These are phyloP conservation scores for Oryzias curvinotus DNA, from an alignment of 2,113 vertebrate genomes.

Conservation along the genomic window DNA sequence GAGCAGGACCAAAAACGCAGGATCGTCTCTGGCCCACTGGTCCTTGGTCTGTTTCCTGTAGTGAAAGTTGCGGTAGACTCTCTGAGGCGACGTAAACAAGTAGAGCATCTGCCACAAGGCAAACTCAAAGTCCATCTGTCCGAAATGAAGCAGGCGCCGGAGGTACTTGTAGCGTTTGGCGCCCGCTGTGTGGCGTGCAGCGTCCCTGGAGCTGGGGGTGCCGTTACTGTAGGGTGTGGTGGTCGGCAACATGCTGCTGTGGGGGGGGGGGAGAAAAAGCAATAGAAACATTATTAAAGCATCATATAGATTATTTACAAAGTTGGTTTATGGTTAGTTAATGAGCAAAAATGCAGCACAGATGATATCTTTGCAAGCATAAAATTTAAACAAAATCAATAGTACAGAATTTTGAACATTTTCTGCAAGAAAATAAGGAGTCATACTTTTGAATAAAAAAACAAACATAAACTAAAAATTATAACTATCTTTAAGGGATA, in stretches of 20 bases:
- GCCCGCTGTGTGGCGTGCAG: constrained; percentile 90
- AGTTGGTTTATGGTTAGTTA: too few relatives aligned
- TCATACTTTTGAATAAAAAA: too few relatives aligned
- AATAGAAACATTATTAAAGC: not conserved
- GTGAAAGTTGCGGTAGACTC: constrained; percentile 97
- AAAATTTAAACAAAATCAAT: too few relatives aligned
- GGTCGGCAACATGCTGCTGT: constrained; percentile 89
- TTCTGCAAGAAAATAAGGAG: too few relatives aligned
- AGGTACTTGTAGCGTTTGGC: constrained; percentile 97
- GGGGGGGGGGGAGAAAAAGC: not conserved
- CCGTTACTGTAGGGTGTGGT: constrained; percentile 83
- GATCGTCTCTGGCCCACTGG: constrained; percentile 97
- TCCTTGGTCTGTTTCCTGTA: constrained; percentile 99
- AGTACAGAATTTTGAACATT: too few relatives aligned
- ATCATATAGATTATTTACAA: too few relatives aligned
- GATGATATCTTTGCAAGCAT: too few relatives aligned
- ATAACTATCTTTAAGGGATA: too few relatives aligned
- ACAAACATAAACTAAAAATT: too few relatives aligned
- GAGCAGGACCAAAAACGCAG: constrained; percentile 92
- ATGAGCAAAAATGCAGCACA: too few relatives aligned
- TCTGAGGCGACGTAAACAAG: constrained; percentile 94
- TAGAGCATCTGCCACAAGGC: constrained; percentile 98
- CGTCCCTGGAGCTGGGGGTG: constrained; percentile 78
- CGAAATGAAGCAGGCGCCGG: constrained; percentile 87
- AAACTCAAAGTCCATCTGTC: constrained; percentile 98